Percentiles rank a stretch among this genome's conserved stretches.
Evolutionary conservation across 2,888 invertebrate species (phyloP).

Genomic region (Volucella bombylans): DNA sequence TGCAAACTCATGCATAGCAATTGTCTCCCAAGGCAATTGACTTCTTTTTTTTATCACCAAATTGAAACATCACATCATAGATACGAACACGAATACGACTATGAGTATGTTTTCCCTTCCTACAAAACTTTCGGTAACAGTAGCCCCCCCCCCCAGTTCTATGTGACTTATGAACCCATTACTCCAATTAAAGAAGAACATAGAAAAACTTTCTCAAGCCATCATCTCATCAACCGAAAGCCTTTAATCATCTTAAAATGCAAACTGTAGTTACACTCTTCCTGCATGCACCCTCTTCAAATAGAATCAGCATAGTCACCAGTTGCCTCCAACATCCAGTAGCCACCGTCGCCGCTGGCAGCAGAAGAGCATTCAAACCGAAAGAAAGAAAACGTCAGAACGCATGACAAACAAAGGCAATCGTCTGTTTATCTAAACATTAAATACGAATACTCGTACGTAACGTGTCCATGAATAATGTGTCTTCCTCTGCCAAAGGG

Average conservation of each 20-base stretch:
- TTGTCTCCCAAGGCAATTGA: constrained; percentile 15
- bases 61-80: constrained; percentile 19
- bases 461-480: constrained; percentile 64
- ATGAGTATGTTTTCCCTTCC: background rate
- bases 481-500: constrained; percentile 17
- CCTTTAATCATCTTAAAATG: constrained; percentile 39
- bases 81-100: background rate
- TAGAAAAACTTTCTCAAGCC: constrained; percentile 49
- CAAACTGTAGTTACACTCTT: constrained; percentile 15
- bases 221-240: constrained; percentile 14
- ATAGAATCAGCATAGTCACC: too few relatives aligned
- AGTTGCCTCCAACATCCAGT: background rate
- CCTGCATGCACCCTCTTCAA: background rate
- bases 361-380: background rate
- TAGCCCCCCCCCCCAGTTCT: background rate
- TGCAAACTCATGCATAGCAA: constrained; percentile 23
- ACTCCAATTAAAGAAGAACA: constrained; percentile 43
- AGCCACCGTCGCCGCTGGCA: background rate
- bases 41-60: constrained; percentile 14
- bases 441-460: constrained; percentile 16
- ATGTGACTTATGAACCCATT: constrained; percentile 61
- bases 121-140: background rate
- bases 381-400: constrained; percentile 33
- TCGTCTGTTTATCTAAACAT: constrained; percentile 55
- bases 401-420: constrained; percentile 62